These are phyloP conservation scores for Naso thynnoides DNA, from an alignment of 2,797 vertebrate genomes.

Conservation along the genomic window DNA sequence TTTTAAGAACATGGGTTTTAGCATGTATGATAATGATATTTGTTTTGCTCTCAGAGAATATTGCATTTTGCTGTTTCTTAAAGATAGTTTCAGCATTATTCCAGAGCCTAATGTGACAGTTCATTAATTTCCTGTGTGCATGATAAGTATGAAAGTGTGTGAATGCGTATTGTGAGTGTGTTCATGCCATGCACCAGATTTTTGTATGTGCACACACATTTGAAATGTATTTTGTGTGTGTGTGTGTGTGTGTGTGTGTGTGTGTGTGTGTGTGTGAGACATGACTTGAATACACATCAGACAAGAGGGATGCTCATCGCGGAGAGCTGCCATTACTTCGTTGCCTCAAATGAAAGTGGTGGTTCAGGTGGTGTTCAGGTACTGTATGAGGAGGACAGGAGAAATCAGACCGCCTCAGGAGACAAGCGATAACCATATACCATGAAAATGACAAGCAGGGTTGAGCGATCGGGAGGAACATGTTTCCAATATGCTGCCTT, in stretches of 20 bases:
- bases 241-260: conserved; percentile 67
- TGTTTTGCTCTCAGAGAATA: conserved; percentile 72
- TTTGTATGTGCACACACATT: conserved; percentile 49
- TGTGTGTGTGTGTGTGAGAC: conserved; percentile 61
- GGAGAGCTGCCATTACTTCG: conserved; percentile 57
- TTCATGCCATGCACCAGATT: conserved; percentile 5
- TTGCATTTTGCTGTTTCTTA: conserved; percentile 80
- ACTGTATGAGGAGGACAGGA: conserved; percentile 47
- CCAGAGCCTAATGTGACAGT: conserved; percentile 71
- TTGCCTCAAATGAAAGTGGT: conserved; percentile 60
- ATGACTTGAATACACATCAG: conserved; percentile 68
- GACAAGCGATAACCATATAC: conserved; percentile 47
- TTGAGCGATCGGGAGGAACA: conserved; percentile 63
- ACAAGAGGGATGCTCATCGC: conserved; percentile 54
- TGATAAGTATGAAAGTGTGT: conserved; percentile 36
- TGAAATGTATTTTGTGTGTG: conserved; percentile 59
- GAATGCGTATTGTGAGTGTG: conserved; percentile 16
- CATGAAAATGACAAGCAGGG: conserved; percentile 64
- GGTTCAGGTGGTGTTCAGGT: conserved; percentile 57
- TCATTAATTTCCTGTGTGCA: conserved; percentile 63
- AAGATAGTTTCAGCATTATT: conserved; percentile 72
- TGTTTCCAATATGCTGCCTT: conserved; percentile 71
- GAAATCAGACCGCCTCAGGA: conserved; percentile 52
- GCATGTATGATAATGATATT: conserved; percentile 70
- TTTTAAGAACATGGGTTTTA: conserved; percentile 66